Conservation (phyloP, 2,113 vertebrate species). For the Burhinus bistriatus region DNA sequence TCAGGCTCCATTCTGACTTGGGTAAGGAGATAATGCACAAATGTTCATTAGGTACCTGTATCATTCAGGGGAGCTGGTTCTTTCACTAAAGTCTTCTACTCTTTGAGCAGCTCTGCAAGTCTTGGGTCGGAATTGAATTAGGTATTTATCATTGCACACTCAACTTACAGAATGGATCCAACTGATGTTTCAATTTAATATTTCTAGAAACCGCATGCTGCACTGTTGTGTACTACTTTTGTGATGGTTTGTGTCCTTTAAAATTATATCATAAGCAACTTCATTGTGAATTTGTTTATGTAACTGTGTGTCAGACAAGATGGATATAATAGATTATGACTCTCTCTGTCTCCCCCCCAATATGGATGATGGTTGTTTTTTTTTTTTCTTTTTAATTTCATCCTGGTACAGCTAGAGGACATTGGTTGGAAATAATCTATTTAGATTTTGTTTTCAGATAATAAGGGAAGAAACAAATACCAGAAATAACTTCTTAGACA, state of each 20-base stretch:
- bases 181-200: background rate
- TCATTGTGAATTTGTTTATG: background rate
- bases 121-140: background rate
- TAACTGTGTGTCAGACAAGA: background rate
- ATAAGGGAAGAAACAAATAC: background rate
- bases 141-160: fast-evolving
- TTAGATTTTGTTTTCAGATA: background rate
- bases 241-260: background rate
- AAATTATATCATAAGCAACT: background rate
- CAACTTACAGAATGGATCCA: background rate
- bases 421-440: background rate
- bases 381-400: background rate
- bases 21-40: background rate
- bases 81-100: background rate
- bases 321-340: background rate
- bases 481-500: background rate
- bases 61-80: background rate
- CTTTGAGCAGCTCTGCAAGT: background rate
- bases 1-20: background rate
- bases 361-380: background rate
- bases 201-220: background rate
- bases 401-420: background rate
- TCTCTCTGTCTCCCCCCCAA: background rate
- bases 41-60: background rate
- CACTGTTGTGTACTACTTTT: background rate